phyloP scores from a whole-genome alignment of 2,797 vertebrate genomes.

The Antrozous pallidus region DNA sequence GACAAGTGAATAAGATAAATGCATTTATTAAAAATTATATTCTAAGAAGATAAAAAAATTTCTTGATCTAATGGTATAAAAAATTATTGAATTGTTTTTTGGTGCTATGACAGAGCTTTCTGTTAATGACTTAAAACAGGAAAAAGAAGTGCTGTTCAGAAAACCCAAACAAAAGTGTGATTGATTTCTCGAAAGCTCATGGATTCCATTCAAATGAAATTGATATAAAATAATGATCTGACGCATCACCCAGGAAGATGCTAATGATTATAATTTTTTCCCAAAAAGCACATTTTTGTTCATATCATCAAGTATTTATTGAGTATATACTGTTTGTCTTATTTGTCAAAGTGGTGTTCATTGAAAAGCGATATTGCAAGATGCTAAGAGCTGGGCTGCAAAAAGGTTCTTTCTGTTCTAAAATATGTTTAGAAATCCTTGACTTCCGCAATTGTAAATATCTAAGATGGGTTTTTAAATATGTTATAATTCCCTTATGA shows the following conservation, averaged over 20 bases:
- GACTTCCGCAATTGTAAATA: conserved; percentile 24
- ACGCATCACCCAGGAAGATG: conserved; percentile 21
- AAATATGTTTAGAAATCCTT: conserved; percentile 4
- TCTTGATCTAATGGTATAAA: neutral
- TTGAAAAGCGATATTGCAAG: neutral
- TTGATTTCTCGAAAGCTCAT: conserved; percentile 44
- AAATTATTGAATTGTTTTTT: neutral
- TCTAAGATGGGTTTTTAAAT: neutral
- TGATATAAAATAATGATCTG: conserved; percentile 36
- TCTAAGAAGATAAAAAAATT: neutral
- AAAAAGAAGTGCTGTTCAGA: neutral
- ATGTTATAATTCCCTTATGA: neutral
- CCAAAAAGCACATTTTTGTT: conserved; percentile 5
- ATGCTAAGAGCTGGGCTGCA: neutral
- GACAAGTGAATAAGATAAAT: neutral
- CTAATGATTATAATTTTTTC: neutral
- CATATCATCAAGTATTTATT: neutral
- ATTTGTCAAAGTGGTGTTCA: conserved; percentile 53
- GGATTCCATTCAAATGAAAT: conserved; percentile 35
- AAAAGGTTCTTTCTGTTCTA: neutral
- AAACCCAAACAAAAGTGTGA: neutral
- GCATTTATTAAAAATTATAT: neutral
- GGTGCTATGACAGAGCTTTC: neutral
- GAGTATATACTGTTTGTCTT: neutral
- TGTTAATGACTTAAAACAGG: neutral